Evolutionary conservation across 92 coral and sea anemone genomes (phyloP).

Genomic region (Metridium senile): DNA sequence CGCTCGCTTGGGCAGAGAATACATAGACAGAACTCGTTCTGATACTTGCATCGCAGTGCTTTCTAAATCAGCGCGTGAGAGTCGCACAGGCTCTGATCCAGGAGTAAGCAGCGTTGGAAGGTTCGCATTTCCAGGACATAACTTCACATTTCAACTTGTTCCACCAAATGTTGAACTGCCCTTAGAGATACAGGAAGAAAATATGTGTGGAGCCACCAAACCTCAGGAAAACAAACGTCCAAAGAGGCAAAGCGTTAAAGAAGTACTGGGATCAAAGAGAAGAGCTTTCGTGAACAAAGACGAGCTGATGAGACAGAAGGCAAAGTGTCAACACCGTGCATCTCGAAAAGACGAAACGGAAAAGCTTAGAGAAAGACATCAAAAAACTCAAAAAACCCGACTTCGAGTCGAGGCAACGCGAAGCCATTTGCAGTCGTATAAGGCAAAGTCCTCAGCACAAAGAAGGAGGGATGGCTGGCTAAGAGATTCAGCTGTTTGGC

Average conservation of each 20-base stretch:
- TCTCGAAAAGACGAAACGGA: conserved; percentile 6
- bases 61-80: background rate
- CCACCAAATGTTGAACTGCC: conserved; percentile 46
- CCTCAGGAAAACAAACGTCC: conserved; percentile 1
- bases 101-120: conserved; percentile 1
- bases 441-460: background rate
- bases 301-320: background rate
- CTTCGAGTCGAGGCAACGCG: conserved; percentile 9
- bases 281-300: background rate
- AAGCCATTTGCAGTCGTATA: conserved; percentile 3
- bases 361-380: background rate
- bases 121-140: background rate
- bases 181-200: conserved; percentile 20
- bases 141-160: background rate
- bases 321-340: background rate
- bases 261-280: background rate
- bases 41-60: conserved; percentile 16
- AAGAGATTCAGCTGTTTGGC: background rate
- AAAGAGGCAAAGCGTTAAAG: conserved; percentile 2
- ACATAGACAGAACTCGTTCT: background rate
- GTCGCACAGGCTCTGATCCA: conserved; percentile 19
- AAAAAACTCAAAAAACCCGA: conserved; percentile 5
- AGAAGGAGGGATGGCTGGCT: background rate
- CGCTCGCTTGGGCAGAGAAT: background rate
- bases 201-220: background rate